Conservation (phyloP, 2,797 vertebrate genomes). For the Sciaenops ocellatus region DNA sequence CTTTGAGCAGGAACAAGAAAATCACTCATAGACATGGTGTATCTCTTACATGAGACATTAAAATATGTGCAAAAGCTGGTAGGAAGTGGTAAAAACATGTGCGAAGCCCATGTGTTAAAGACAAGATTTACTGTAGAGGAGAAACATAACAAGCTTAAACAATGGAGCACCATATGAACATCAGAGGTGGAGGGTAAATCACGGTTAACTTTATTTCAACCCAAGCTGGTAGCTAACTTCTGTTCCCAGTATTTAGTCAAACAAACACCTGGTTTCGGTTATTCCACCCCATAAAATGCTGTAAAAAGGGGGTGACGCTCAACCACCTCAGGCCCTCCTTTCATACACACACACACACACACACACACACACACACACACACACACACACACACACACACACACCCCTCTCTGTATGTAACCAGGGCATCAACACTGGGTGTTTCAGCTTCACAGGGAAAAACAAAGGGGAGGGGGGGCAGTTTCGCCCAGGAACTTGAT, state of each 20-base stretch:
- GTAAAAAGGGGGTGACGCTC: conserved; percentile 70
- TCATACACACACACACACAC: too few species aligned
- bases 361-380: too few species aligned
- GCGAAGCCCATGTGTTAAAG: conserved; percentile 29
- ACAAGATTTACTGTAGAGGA: conserved; percentile 41
- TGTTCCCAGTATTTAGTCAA: conserved; percentile 70
- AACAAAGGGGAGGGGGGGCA: conserved; percentile 41
- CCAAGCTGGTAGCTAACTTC: conserved; percentile 66
- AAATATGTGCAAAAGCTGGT: conserved; percentile 11
- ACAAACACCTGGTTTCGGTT: conserved; percentile 80
- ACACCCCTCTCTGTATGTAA: conserved; percentile 42
- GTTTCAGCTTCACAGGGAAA: conserved; percentile 44
- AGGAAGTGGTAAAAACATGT: conserved; percentile 38
- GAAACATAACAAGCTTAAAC: conserved; percentile 44
- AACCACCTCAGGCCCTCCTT: conserved; percentile 49
- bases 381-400: neutral
- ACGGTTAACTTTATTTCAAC: conserved; percentile 48
- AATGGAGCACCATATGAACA: conserved; percentile 42
- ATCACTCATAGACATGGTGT: neutral
- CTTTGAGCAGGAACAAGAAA: conserved; percentile 17
- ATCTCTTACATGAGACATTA: conserved; percentile 37
- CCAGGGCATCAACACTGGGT: conserved; percentile 53
- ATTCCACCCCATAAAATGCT: conserved; percentile 80
- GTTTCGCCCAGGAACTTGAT: conserved; percentile 73
- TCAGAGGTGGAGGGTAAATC: conserved; percentile 48